Conservation (phyloP, 2,888 invertebrate genomes). For the Amphimallon solstitiale region DNA sequence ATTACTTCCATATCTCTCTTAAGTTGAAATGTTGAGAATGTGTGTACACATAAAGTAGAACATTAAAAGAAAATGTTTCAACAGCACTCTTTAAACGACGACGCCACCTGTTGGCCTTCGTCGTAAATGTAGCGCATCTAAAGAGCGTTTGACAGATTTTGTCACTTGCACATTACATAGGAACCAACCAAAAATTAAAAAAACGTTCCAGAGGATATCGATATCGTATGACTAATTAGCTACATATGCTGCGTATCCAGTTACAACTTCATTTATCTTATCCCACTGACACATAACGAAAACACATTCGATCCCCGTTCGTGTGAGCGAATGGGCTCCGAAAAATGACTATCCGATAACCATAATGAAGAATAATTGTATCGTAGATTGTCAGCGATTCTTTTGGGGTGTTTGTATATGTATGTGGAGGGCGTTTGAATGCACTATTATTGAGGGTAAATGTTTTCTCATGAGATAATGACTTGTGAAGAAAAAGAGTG, state of each 20-base stretch:
- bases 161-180: constrained; percentile 46
- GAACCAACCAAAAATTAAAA: too few species aligned
- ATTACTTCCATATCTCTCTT: too few species aligned
- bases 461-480: constrained; percentile 5
- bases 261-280: constrained; percentile 37
- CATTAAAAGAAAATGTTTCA: too few species aligned
- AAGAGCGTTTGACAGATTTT: constrained; percentile 45
- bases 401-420: neutral
- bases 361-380: constrained; percentile 32
- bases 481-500: neutral
- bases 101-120: constrained; percentile 21
- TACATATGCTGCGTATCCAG: constrained; percentile 49
- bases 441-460: neutral
- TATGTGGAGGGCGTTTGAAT: neutral
- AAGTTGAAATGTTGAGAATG: too few species aligned
- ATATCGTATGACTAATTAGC: constrained; percentile 55
- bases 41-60: too few species aligned
- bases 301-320: constrained; percentile 16
- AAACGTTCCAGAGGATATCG: constrained; percentile 52
- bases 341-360: constrained; percentile 20
- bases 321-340: constrained; percentile 4
- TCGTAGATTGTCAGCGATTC: constrained; percentile 18
- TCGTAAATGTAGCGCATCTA: constrained; percentile 28
- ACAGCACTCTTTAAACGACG: constrained; percentile 4
- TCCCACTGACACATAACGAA: constrained; percentile 27